These are phyloP conservation scores for Nesogale talazaci DNA, from an alignment of 2,113 vertebrate genomes.

Conservation along the genomic window DNA sequence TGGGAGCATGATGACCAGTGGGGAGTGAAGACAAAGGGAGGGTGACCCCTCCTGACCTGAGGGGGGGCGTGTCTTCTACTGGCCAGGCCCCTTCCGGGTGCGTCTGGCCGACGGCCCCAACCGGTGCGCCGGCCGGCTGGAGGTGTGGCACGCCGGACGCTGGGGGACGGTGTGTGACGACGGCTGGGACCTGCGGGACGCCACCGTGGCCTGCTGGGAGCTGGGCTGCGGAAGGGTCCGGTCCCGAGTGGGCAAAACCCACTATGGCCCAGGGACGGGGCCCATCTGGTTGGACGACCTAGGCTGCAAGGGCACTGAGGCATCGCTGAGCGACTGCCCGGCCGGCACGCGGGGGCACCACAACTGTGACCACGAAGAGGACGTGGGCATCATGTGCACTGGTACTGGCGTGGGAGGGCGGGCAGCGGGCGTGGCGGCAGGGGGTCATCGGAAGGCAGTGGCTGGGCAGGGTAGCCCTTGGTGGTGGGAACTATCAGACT, in stretches of 20 bases:
- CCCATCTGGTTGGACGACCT: constrained; percentile 85
- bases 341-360: constrained; percentile 75
- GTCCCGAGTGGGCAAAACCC: constrained; percentile 79
- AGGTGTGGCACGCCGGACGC: constrained; percentile 78
- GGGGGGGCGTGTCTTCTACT: background rate
- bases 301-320: constrained; percentile 79
- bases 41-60: constrained; percentile 24
- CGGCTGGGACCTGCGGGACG: constrained; percentile 79
- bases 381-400: constrained; percentile 83
- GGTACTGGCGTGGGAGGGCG: background rate
- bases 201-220: constrained; percentile 81
- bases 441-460: background rate
- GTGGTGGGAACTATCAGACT: background rate
- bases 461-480: background rate
- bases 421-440: rapidly evolving
- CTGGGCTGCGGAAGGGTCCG: constrained; percentile 79
- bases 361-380: constrained; percentile 84
- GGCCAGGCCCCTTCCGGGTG: constrained; percentile 55
- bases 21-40: background rate
- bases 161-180: constrained; percentile 86
- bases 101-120: constrained; percentile 80
- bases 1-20: background rate
- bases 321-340: constrained; percentile 77
- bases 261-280: constrained; percentile 79
- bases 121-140: constrained; percentile 82